Base-by-base conservation (phyloP, 2,113 vertebrate genomes). In the Ceyx margarethae region DNA sequence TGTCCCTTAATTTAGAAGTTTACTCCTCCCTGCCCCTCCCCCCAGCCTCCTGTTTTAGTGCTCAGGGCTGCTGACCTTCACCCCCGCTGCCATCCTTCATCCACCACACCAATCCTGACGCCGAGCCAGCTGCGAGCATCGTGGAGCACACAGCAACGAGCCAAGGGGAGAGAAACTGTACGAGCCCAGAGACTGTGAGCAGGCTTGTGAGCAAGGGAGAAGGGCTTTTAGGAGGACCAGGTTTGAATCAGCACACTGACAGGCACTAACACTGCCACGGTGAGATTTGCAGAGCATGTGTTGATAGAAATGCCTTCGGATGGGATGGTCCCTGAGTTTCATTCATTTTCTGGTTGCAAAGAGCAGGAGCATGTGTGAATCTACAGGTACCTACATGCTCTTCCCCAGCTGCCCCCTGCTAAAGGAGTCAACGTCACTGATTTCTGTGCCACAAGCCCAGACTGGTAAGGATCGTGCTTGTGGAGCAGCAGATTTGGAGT, bases 21-120 rank as follows among this genome's bases (percentile, higher is more conserved):
- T 81, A 33, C 65, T 45, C 31, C 77, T 17, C 37, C 37, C 37
- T 37, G 37, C 37, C 37, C 40, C 26, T 31, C 57, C 56, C 13
- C 29, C 45, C 31, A 48, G 33, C 67, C 77, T 89, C 33, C 50
- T 64, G 40, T 80, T 95, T 68, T 42, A 51, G 56, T 87, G 74
- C 66, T 85, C 4, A 2, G 35, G 42, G 71, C 81, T 87, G 64
- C 54, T 58, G 78, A 87, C 79, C 94, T 91, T 82, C 73, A 85
- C 80, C 66, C 89, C 58, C n/a, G 23, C 56, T 61, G 78, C 76
- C 68, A 85, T 85, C 77, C 80, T 85, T 90, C 80, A 90, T 72
- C 60, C 3, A 0, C 40, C 1, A 0, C 2, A 7, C 2, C 8
- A 67, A 31, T 66, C 57, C 37, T 21, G 72, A 50, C 10, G 2